Conservation (phyloP, 2,113 vertebrate species). For the Paramormyrops kingsleyae region DNA sequence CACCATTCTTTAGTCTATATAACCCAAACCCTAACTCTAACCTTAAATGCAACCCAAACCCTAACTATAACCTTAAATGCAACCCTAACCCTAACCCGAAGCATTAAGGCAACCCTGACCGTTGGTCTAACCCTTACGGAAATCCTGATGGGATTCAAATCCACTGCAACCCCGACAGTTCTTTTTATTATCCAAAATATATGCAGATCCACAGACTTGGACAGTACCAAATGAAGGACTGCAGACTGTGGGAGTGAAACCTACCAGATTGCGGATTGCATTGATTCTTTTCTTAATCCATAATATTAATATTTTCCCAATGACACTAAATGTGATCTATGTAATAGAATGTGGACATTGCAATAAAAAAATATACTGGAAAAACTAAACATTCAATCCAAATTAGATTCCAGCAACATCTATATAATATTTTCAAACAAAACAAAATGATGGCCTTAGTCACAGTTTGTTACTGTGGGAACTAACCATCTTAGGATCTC, state of each 20-base stretch:
- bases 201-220: too few relatives aligned
- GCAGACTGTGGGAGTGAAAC: too few relatives aligned
- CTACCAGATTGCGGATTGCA: too few relatives aligned
- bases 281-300: too few relatives aligned
- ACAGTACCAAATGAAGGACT: too few relatives aligned
- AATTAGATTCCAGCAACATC: background rate
- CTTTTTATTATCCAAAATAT: too few relatives aligned
- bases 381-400: background rate
- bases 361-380: background rate
- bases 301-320: background rate
- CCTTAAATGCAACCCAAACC: background rate
- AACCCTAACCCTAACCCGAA: background rate
- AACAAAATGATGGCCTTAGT: background rate
- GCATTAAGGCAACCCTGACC: too few relatives aligned
- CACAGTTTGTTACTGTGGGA: background rate
- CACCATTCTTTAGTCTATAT: background rate
- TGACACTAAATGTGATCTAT: background rate
- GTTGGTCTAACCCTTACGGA: too few relatives aligned
- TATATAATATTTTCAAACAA: background rate
- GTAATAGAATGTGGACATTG: background rate
- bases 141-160: too few relatives aligned
- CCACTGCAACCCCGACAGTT: too few relatives aligned
- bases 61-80: background rate
- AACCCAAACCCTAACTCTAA: background rate
- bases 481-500: background rate